Evolutionary conservation across 2,888 invertebrate genomes (phyloP).

Genomic region (Argyresthia albistria): DNA sequence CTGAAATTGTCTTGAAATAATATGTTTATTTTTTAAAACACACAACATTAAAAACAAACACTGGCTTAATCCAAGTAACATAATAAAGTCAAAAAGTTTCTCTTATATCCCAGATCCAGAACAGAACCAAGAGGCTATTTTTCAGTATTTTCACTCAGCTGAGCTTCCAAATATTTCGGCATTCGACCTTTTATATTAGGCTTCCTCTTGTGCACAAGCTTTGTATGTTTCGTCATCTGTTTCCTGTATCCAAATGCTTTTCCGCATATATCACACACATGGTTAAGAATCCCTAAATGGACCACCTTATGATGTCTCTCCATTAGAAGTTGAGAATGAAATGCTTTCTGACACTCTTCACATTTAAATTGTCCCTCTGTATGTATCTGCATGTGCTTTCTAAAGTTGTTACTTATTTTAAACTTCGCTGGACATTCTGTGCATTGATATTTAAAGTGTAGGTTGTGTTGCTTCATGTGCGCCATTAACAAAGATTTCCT

Average conservation of each 20-base stretch:
- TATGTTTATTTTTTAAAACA: too few species aligned
- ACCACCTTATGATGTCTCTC: constrained; percentile 39
- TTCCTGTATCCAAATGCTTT: constrained; percentile 48
- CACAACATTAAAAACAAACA: too few species aligned
- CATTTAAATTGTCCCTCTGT: constrained; percentile 35
- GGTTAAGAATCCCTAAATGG: constrained; percentile 41
- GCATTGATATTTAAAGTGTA: constrained; percentile 41
- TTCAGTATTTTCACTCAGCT: background rate
- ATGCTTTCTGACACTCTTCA: constrained; percentile 37
- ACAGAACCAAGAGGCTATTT: background rate
- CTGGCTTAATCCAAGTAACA: too few species aligned
- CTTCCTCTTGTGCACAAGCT: constrained; percentile 42
- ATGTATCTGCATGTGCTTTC: constrained; percentile 38
- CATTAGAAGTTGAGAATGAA: constrained; percentile 30
- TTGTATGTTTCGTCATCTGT: constrained; percentile 46
- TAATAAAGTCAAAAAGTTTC: too few species aligned
- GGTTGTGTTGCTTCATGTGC: constrained; percentile 38
- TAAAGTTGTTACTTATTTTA: constrained; percentile 42
- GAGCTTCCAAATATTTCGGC: constrained; percentile 20
- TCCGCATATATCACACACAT: constrained; percentile 42
- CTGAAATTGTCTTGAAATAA: too few species aligned
- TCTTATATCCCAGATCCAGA: too few species aligned
- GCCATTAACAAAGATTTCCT: constrained; percentile 34
- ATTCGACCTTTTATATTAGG: constrained; percentile 12
- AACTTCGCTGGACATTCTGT: constrained; percentile 43